Percentiles rank a stretch among this genome's conserved stretches.
phyloP scores from a whole-genome alignment of 2,113 vertebrate species.

The Sialia sialis region DNA sequence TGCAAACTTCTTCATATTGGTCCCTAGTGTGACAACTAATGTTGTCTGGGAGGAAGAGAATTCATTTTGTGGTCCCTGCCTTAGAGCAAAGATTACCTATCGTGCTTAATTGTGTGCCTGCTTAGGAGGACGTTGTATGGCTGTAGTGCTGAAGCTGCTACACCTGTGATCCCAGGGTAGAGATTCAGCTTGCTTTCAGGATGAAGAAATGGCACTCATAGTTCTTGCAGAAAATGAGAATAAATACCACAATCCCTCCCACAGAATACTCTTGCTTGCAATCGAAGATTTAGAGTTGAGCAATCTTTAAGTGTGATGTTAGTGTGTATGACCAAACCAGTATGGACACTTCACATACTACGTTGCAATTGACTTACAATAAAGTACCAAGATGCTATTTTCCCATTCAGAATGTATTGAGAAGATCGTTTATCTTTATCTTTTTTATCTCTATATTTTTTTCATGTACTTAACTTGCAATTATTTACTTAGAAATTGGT shows the following conservation, averaged over 20 bases:
- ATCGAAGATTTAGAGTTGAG: not conserved
- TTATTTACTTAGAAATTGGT: not conserved
- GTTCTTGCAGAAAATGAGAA: not conserved
- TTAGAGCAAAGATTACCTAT: not conserved
- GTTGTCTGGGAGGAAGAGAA: not conserved
- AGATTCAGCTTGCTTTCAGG: not conserved
- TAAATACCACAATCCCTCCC: not conserved
- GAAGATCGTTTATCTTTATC: not conserved
- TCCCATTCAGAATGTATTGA: not conserved
- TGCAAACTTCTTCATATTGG: not conserved
- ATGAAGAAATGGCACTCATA: not conserved
- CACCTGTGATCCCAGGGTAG: not conserved
- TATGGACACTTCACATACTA: not conserved
- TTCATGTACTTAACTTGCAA: not conserved
- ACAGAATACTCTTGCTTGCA: not conserved
- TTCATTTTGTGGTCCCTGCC: conserved; percentile 10
- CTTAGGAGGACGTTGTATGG: not conserved
- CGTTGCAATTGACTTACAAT: not conserved
- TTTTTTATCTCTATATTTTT: not conserved
- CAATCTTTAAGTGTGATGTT: not conserved
- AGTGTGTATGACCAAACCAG: not conserved
- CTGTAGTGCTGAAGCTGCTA: not conserved
- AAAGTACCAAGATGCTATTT: not conserved
- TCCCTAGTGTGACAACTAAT: not conserved
- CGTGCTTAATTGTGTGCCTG: not conserved